These are phyloP conservation scores for Sebastes aleutianus DNA, from an alignment of 2,797 vertebrate species.

Conservation along the genomic window DNA sequence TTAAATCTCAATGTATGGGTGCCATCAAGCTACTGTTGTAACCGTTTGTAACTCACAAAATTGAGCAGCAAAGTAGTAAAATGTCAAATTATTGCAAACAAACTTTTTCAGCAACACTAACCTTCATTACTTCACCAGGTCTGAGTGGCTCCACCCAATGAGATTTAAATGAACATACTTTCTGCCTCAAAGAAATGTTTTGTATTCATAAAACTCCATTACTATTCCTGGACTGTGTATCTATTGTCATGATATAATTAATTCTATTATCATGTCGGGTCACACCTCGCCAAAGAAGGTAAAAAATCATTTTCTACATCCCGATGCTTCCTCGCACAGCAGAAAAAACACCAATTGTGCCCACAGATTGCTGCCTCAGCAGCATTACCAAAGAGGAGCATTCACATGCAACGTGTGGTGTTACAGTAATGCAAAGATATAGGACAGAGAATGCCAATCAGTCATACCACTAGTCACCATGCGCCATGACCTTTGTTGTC, in stretches of 20 bases:
- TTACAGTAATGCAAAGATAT: conserved; percentile 14
- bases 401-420: background rate
- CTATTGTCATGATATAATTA: background rate
- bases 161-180: background rate
- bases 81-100: background rate
- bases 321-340: background rate
- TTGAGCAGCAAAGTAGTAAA: background rate
- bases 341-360: conserved; percentile 2
- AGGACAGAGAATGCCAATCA: conserved; percentile 19
- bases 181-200: background rate
- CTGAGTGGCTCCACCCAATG: background rate
- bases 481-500: conserved; percentile 11
- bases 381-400: background rate
- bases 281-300: background rate
- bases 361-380: background rate
- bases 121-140: background rate
- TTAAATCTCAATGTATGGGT: background rate
- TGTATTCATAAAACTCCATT: background rate
- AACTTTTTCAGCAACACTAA: background rate
- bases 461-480: conserved; percentile 28
- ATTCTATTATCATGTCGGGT: background rate
- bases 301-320: background rate
- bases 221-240: background rate
- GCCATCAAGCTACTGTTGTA: background rate
- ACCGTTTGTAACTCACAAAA: background rate